Percentiles rank a stretch among this genome's conserved stretches.
phyloP scores from a whole-genome alignment of 2,797 vertebrate species.

The Falco naumanni region DNA sequence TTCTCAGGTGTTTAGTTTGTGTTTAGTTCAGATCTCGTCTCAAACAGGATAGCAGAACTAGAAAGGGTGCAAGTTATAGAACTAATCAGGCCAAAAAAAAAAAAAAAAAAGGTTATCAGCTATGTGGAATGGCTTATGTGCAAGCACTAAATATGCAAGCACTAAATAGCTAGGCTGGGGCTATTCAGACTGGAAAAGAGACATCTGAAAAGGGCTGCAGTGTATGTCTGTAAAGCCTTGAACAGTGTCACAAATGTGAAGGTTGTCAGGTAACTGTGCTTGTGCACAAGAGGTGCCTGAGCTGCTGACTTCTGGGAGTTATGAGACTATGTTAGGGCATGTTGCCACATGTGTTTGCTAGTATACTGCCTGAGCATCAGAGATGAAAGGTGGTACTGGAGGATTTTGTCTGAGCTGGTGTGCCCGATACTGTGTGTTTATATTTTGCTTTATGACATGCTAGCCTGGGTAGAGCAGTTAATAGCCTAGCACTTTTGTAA shows the following conservation, averaged over 20 bases:
- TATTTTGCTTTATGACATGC: not conserved
- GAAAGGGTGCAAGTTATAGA: not conserved
- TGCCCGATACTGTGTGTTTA: not conserved
- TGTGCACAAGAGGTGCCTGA: not conserved
- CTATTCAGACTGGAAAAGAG: not conserved
- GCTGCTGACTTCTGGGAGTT: accelerated
- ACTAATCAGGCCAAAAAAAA: not conserved
- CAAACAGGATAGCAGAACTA: not conserved
- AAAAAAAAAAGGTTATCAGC: not conserved
- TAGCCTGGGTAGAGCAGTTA: not conserved
- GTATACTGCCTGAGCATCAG: not conserved
- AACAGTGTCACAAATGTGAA: not conserved
- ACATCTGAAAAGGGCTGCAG: not conserved
- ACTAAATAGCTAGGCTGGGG: not conserved
- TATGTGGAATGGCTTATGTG: not conserved
- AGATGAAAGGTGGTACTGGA: accelerated
- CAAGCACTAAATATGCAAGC: not conserved
- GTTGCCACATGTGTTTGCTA: not conserved
- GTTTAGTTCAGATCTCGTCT: not conserved
- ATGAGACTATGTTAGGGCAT: accelerated
- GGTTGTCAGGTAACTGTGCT: not conserved
- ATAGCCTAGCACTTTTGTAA: not conserved
- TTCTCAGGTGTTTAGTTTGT: not conserved
- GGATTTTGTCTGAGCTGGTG: not conserved
- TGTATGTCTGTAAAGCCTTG: not conserved